Evolutionary conservation across 2,113 vertebrate genomes (phyloP).

Genomic region (Accipiter virgatus): DNA sequence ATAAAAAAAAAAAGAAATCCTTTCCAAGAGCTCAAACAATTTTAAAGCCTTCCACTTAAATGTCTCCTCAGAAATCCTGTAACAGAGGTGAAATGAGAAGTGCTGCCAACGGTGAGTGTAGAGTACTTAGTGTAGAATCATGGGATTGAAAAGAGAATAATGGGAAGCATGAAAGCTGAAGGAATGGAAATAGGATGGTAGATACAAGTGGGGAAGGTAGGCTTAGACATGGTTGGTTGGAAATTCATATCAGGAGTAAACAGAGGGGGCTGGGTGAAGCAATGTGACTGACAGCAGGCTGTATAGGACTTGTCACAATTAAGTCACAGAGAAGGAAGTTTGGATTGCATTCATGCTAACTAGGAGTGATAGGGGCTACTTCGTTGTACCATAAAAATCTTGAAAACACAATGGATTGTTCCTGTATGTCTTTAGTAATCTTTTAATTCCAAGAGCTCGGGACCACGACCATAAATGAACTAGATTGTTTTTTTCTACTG

Average conservation of each 20-base stretch:
- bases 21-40: background rate
- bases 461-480: background rate
- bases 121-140: background rate
- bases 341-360: background rate
- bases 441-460: background rate
- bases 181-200: background rate
- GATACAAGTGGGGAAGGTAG: background rate
- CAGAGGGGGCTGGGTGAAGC: background rate
- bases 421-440: background rate
- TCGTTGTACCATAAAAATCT: accelerated
- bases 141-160: background rate
- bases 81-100: background rate
- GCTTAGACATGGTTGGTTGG: background rate
- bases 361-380: background rate
- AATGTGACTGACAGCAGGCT: background rate
- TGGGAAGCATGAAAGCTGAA: background rate
- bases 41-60: background rate
- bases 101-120: background rate
- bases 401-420: background rate
- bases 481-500: background rate
- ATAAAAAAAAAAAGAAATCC: background rate
- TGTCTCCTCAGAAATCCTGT: background rate
- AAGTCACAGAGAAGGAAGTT: background rate
- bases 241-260: background rate
- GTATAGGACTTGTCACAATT: background rate